Evolutionary conservation across 2,113 vertebrate genomes (phyloP), one percentile per base, ranked within the genome.

Genomic region (Vombatus ursinus): DNA sequence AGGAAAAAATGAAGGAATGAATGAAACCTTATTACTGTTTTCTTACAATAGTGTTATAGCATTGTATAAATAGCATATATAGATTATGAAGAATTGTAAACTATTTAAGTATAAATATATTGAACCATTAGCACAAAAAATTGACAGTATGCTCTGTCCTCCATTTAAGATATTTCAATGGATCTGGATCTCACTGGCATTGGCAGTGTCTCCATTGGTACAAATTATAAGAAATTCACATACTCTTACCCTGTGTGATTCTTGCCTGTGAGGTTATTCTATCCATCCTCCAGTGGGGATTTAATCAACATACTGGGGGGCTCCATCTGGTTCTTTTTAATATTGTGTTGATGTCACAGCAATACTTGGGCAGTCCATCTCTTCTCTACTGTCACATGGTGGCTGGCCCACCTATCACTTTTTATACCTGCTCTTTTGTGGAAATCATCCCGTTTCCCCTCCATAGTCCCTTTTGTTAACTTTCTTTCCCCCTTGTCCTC

Each of bases 81-180:
- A 44, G 68, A 84, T 84, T 84, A 44, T 84, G 37, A 84, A 84
- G 19, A 23, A 44, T 10, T 44, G n/a, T 22, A 84, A 84, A 23
- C 68, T 44, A 84, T 44, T 22, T n/a, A 89, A 90, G 44, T 48
- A 28, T 26, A 92, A 19, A 53, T 16, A 47, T 16, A 57, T 26
- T 23, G 25, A 44, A 9, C 31, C 11, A 54, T 68, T 44, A 31
- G n/a, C 23, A 54, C 0, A 47, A 90, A 48, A 95, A 51, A 4
- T 50, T 47, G 25, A 52, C n/a, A 44, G 8, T 14, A 68, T 84
- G 7, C 19, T 93, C 47, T 89, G 3, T 90, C 90, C 52, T 93
- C 53, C 91, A 57, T 52, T 90, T 49, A 95, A 90, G 31, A 95
- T 90, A 91, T 91, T 51, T 90, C 54, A 91, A 89, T 90, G 28